These are phyloP conservation scores for Paedocypris sp. DNA, from an alignment of 2,113 vertebrate genomes.

Conservation along the genomic window DNA sequence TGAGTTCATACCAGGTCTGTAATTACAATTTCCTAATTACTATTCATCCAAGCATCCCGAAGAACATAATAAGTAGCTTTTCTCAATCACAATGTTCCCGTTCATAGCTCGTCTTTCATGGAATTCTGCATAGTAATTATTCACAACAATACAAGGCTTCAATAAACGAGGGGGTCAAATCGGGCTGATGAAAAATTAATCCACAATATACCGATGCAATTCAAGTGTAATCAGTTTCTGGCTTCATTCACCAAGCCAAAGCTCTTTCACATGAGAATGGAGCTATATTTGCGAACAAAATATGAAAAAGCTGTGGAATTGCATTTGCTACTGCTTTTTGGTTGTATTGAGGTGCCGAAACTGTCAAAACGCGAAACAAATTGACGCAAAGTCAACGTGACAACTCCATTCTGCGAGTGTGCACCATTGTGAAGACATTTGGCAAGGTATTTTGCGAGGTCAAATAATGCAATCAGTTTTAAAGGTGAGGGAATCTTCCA, in stretches of 20 bases:
- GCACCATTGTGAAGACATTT: too few relatives aligned
- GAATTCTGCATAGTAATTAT: slow-evolving; percentile 21
- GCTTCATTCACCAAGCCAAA: neutral
- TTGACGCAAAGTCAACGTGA: too few relatives aligned
- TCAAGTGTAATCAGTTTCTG: neutral
- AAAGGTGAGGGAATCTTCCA: too few relatives aligned
- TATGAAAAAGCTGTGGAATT: neutral
- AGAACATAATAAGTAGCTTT: slow-evolving; percentile 20
- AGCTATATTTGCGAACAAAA: neutral
- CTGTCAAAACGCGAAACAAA: too few relatives aligned
- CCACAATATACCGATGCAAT: neutral
- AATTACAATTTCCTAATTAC: slow-evolving; percentile 25
- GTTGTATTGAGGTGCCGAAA: too few relatives aligned
- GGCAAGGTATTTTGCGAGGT: too few relatives aligned
- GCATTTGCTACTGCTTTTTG: neutral
- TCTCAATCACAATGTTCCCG: neutral
- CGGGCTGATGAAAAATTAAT: neutral
- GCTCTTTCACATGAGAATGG: neutral
- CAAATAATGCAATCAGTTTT: too few relatives aligned
- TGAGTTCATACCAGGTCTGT: slow-evolving; percentile 2
- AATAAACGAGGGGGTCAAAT: neutral
- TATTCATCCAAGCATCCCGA: neutral
- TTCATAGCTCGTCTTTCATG: slow-evolving; percentile 11
- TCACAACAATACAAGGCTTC: slow-evolving; percentile 7
- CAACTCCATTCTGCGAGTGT: too few relatives aligned